Base-by-base conservation (phyloP, 1,140 invertebrate genomes). In the Anastrepha ludens region DNA sequence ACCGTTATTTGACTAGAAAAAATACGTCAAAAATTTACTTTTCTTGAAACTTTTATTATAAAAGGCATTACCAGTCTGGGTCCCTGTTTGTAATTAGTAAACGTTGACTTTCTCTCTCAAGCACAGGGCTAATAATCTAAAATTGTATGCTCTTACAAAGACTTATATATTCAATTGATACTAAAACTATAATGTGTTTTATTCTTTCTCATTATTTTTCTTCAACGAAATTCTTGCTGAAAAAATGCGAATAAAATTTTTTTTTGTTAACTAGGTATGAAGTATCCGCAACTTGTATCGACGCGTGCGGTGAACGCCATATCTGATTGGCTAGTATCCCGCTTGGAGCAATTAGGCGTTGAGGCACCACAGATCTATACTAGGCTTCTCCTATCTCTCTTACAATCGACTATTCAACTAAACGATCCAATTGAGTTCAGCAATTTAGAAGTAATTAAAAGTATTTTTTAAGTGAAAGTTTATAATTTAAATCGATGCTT, bases 241-340 rank as follows among this genome's bases (percentile, higher is more conserved):
- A 62, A 62, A 62, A 62, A 9, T 62, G 15, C 60, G 15, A 62
- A 62, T 13, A 62, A 62, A 62, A 62, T 15, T 87, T 50, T 17
- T 17, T 29, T 87, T 11, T 87, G n/a, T 64, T 8, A 86, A 81
- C 74, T 78, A 89, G 89, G 88, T 88, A 90, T 90, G 89, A 90
- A 90, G 88, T 90, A 90, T 89, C 89, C 89, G 58, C 89, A 90
- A 86, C 88, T 89, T 87, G 89, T 90, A 81, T 89, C 89, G 62
- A 88, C 89, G 47, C 89, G 88, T 87, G 89, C 89, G 78, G 89
- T 90, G 87, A 90, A 89, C 88, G 89, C 89, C 87, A 89, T 90
- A 70, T 89, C 89, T 65, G 89, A 90, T 89, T 90, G 89, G 89
- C 87, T 90, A 88, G 89, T 90, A 88, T 88, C 88, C 85, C 88